phyloP scores from a whole-genome alignment of 2,888 invertebrate genomes.

The Busseola fusca region DNA sequence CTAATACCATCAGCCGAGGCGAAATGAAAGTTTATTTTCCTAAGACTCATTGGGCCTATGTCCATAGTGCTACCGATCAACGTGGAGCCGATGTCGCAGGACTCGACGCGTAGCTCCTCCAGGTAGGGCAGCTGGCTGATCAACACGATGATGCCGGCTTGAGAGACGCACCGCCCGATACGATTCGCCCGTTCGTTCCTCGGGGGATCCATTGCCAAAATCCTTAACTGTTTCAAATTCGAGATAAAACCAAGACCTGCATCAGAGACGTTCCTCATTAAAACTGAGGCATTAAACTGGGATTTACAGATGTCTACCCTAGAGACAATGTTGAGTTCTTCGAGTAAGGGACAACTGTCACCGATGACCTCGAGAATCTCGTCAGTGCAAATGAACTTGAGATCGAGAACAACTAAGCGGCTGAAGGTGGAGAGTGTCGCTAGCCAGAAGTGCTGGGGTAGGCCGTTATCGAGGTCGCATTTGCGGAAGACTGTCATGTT shows the following conservation, averaged over 20 bases:
- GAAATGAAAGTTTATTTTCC: slow-evolving; percentile 85
- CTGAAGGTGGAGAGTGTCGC: slow-evolving; percentile 77
- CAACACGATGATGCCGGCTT: slow-evolving; percentile 82
- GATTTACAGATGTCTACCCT: slow-evolving; percentile 85
- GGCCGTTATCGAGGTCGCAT: slow-evolving; percentile 83
- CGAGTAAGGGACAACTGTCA: slow-evolving; percentile 77
- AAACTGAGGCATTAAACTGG: slow-evolving; percentile 84
- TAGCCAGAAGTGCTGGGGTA: slow-evolving; percentile 83
- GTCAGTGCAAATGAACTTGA: slow-evolving; percentile 87
- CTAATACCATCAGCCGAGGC: slow-evolving; percentile 82
- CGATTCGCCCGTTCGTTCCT: slow-evolving; percentile 82
- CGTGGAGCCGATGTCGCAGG: slow-evolving; percentile 86
- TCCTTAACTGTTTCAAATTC: slow-evolving; percentile 79
- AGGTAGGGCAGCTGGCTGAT: slow-evolving; percentile 80
- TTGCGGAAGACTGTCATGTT: slow-evolving; percentile 84
- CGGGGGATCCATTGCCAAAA: slow-evolving; percentile 85
- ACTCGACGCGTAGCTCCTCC: slow-evolving; percentile 84
- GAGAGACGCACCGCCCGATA: slow-evolving; percentile 84
- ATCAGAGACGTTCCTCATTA: slow-evolving; percentile 85
- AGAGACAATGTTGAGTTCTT: slow-evolving; percentile 86
- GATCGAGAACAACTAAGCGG: slow-evolving; percentile 81
- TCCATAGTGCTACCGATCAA: slow-evolving; percentile 77
- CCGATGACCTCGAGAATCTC: slow-evolving; percentile 85
- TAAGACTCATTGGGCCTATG: slow-evolving; percentile 81
- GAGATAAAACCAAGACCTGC: slow-evolving; percentile 79